phyloP scores from a whole-genome alignment of 2,113 vertebrate species.

The Hyperoodon ampullatus region DNA sequence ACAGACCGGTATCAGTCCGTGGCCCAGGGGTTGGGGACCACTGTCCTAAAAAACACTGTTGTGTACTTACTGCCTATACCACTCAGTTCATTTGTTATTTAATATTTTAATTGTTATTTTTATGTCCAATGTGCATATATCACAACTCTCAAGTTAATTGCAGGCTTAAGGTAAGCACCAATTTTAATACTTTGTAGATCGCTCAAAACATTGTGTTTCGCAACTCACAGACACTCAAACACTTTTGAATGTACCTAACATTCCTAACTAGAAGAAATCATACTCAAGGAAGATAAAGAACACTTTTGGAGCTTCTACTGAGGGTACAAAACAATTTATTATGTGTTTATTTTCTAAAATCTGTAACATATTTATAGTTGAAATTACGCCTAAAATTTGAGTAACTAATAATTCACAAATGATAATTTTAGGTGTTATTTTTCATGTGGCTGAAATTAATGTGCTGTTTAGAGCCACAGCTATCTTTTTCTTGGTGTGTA shows the following conservation, averaged over 20 bases:
- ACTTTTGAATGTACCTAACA: neutral
- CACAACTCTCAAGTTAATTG: neutral
- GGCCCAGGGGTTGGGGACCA: no score
- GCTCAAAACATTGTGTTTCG: neutral
- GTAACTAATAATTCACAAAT: neutral
- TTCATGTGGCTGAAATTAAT: neutral
- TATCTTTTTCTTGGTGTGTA: neutral
- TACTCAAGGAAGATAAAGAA: neutral
- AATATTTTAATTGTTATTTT: neutral
- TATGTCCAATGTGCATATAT: neutral
- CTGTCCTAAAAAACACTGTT: neutral
- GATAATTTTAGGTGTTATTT: neutral
- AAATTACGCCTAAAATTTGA: neutral
- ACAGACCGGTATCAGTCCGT: no score
- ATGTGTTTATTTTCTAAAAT: conserved; percentile 11
- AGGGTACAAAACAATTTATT: neutral
- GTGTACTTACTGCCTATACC: neutral
- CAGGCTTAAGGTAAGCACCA: neutral
- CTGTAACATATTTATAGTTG: neutral
- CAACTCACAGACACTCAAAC: neutral
- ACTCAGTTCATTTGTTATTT: neutral
- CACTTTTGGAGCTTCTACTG: neutral
- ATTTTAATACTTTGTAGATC: neutral
- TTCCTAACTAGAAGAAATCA: neutral
- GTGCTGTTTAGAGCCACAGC: neutral